These are phyloP conservation scores for Ivindomyrus marchei DNA, from an alignment of 2,113 vertebrate species.

Conservation along the genomic window DNA sequence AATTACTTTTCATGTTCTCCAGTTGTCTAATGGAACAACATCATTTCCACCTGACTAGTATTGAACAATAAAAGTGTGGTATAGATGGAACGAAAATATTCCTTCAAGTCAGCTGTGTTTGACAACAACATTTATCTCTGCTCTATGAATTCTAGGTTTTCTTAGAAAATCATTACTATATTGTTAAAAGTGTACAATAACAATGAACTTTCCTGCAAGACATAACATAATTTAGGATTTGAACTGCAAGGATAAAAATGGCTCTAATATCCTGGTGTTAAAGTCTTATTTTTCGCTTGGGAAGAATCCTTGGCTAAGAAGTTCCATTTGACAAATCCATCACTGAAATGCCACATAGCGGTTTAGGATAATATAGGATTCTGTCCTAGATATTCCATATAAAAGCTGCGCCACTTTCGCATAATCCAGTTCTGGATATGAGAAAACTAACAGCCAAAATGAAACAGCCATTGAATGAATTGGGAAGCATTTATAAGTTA, in stretches of 20 bases:
- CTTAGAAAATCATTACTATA: neutral
- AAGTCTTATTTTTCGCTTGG: constrained; percentile 1
- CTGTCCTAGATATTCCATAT: neutral
- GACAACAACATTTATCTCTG: neutral
- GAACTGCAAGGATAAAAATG: neutral
- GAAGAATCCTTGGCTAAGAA: neutral
- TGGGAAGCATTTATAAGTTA: neutral
- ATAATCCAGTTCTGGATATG: neutral
- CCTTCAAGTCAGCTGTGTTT: neutral
- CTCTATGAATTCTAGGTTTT: neutral
- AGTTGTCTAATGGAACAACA: neutral
- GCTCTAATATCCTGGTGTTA: neutral
- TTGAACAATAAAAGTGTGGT: neutral
- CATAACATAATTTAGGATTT: neutral
- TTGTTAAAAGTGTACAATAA: neutral
- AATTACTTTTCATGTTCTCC: neutral
- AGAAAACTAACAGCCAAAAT: neutral
- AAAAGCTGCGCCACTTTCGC: neutral
- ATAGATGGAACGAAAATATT: neutral
- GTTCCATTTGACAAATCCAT: neutral
- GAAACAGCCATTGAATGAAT: neutral
- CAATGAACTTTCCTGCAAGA: neutral
- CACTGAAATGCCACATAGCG: neutral
- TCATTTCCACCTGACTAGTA: neutral
- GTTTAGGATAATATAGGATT: neutral